Percentiles rank a stretch among this genome's conserved stretches.
Conservation (phyloP, 2,797 vertebrate species). For the Sebastes oblongus region DNA sequence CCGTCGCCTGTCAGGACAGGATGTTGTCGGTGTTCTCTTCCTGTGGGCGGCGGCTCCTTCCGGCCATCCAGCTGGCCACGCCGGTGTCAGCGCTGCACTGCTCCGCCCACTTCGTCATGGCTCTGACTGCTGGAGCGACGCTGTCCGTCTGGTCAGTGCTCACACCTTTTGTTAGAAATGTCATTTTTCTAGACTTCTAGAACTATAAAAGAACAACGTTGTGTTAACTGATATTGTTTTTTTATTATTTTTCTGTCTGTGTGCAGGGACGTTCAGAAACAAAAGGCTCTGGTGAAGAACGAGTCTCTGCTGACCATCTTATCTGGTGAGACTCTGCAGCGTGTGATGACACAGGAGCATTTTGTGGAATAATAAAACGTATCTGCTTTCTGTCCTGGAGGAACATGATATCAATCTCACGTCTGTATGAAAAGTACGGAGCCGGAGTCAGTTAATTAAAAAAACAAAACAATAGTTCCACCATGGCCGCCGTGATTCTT, state of each 20-base stretch:
- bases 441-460: neutral
- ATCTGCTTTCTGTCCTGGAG: neutral
- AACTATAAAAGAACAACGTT: neutral
- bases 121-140: conserved; percentile 88
- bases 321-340: conserved; percentile 81
- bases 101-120: conserved; percentile 93
- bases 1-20: conserved; percentile 92
- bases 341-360: neutral
- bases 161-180: neutral
- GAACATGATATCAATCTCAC: neutral
- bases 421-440: neutral
- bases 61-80: conserved; percentile 89
- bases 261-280: conserved; percentile 93
- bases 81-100: conserved; percentile 92
- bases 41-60: conserved; percentile 92
- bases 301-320: conserved; percentile 91
- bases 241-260: neutral
- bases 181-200: neutral
- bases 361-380: neutral
- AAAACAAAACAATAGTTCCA: too few species aligned
- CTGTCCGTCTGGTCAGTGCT: conserved; percentile 92
- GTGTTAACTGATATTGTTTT: neutral
- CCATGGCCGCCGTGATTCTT: too few species aligned
- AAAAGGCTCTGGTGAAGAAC: conserved; percentile 90
- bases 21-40: conserved; percentile 93